Conservation (phyloP, 2,797 vertebrate genomes). For the Eupleurogrammus muticus region DNA sequence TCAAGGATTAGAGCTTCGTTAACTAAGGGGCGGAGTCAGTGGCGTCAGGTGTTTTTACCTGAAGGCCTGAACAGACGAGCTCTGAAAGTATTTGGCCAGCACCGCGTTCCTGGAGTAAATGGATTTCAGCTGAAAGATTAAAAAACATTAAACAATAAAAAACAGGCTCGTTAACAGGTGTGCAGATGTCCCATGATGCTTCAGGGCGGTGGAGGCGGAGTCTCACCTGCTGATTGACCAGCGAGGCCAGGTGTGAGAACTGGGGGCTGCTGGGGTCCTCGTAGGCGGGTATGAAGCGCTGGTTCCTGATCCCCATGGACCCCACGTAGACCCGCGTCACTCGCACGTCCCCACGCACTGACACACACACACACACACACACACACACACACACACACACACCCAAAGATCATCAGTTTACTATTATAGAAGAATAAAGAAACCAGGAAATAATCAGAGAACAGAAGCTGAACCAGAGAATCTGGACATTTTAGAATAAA, state of each 20-base stretch:
- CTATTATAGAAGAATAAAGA: no score
- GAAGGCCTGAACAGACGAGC: constrained; percentile 88
- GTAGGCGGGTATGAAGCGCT: constrained; percentile 79
- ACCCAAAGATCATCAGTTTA: no score
- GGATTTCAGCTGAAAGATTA: constrained; percentile 83
- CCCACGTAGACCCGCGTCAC: constrained; percentile 87
- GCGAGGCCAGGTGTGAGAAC: constrained; percentile 83
- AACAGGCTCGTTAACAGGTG: not conserved
- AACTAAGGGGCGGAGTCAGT: no score
- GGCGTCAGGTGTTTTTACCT: constrained; percentile 85
- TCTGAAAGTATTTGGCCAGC: constrained; percentile 83
- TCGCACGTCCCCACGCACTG: constrained; percentile 75
- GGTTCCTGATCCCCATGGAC: constrained; percentile 82
- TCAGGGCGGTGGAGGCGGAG: rapidly evolving
- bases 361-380: no score
- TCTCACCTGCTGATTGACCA: constrained; percentile 86
- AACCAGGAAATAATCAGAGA: no score
- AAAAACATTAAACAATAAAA: not conserved
- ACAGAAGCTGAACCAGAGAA: no score
- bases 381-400: no score
- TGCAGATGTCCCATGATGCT: constrained; percentile 34
- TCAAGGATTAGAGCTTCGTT: no score
- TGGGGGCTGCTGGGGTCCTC: constrained; percentile 83
- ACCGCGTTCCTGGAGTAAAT: constrained; percentile 80
- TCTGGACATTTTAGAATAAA: no score